Evolutionary conservation across 2,113 vertebrate genomes (phyloP).

Genomic region (Manacus vitellinus): DNA sequence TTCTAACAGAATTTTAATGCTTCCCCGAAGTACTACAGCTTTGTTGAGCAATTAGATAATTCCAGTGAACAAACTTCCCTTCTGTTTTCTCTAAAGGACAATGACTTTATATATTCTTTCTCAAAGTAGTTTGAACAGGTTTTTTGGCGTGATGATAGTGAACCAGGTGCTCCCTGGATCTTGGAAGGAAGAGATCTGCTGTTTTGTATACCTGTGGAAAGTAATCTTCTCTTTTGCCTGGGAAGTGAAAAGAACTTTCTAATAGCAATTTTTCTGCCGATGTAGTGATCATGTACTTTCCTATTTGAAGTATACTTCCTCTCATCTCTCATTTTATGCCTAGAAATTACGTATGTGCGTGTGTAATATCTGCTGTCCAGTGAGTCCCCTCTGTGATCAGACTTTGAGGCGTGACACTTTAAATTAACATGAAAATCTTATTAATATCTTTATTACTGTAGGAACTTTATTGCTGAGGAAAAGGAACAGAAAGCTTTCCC

Average conservation of each 20-base stretch:
- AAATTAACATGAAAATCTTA: neutral
- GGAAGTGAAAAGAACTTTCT: neutral
- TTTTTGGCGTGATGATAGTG: neutral
- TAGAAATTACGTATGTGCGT: neutral
- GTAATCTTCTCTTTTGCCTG: neutral
- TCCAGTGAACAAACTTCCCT: neutral
- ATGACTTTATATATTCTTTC: neutral
- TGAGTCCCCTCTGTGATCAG: neutral
- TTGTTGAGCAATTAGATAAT: neutral
- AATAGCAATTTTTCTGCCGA: neutral
- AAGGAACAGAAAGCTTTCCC: neutral
- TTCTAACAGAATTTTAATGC: neutral
- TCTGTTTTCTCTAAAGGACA: neutral
- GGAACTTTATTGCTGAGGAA: neutral
- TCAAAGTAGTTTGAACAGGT: neutral
- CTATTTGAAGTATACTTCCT: neutral
- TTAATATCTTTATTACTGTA: neutral
- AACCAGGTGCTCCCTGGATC: neutral
- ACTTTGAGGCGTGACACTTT: neutral
- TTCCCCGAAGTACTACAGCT: neutral
- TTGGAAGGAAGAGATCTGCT: neutral
- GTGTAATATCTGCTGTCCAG: neutral
- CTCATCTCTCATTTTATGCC: neutral
- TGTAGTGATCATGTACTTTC: neutral
- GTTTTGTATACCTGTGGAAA: neutral